These are phyloP conservation scores for Hirtodrosophila duncani DNA, from an alignment of 2,888 invertebrate species.

Conservation along the genomic window DNA sequence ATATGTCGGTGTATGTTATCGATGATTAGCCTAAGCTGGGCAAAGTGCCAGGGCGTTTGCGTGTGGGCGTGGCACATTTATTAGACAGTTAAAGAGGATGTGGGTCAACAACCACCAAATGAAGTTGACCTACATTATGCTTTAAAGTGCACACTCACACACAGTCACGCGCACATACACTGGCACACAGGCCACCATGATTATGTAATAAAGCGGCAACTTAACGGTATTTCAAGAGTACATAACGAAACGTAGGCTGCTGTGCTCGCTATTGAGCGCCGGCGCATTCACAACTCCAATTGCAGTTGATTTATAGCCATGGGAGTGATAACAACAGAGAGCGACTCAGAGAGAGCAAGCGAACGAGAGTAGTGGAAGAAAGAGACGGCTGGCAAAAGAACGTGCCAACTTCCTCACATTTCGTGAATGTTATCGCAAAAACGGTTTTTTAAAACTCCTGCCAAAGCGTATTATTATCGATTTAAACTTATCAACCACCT, in stretches of 20 bases:
- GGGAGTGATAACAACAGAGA: no score
- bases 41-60: conserved; percentile 18
- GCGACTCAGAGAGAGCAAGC: not conserved
- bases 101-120: conserved; percentile 70
- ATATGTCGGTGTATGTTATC: conserved; percentile 27
- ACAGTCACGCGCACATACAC: conserved; percentile 16
- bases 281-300: conserved; percentile 62
- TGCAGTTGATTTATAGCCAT: no score
- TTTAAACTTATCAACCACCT: no score
- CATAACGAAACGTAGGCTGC: no score
- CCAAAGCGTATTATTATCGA: no score
- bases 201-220: no score
- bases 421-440: no score
- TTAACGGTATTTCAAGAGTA: no score
- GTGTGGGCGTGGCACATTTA: conserved; percentile 38
- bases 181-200: no score
- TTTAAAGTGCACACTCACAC: conserved; percentile 57
- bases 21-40: conserved; percentile 28
- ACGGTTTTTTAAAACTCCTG: no score
- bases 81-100: conserved; percentile 50
- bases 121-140: conserved; percentile 64
- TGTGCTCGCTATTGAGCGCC: no score
- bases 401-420: not conserved
- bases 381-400: conserved; percentile 3
- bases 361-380: not conserved